Evolutionary conservation across 2,113 vertebrate species (phyloP), one percentile per base, ranked within the genome.

Genomic region (Ciconia maguari): DNA sequence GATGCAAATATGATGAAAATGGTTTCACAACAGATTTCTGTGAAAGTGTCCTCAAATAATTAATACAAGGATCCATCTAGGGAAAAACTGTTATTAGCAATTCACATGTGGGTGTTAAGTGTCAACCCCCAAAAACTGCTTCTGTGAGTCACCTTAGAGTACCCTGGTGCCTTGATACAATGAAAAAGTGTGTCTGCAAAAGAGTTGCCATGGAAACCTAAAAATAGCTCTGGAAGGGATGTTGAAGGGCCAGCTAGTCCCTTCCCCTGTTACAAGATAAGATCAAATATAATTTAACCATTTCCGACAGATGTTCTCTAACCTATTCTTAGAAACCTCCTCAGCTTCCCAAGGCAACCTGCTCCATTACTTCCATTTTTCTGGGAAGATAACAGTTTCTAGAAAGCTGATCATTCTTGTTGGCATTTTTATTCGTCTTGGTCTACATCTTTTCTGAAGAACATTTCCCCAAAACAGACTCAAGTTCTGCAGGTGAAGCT

Each of bases 131-230:
- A 21, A 85, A 96, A 87, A 32, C 68, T 7, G 11, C 70, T 83
- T 80, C 64, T 29, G 48, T 66, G 78, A 85, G 54, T 97, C 78
- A 94, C 78, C 77, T 94, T 69, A 76, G 66, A 91, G 26, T 74
- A 95, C 62, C 70, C 51, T 4, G 11, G n/a, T 85, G 58, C 27
- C 75, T 94, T 72, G 66, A 58, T 58, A 89, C 32, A 91, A 84
- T 69, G 78, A 51, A 96, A 85, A 90, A 86, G 16, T 70, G 13
- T 80, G 52, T 95, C 71, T 92, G 55, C 21, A 94, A 54, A 87
- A 77, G 58, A 81, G 93, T 97, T 95, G 93, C 66, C 96, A 96
- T 91, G 87, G 95, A 95, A 96, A 96, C 78, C 79, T 51, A 96
- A 97, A 93, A 96, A 96, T 94, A 97, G 90, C 82, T 83, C 70